Conservation (phyloP, 30 jellyfish, hydroid and myxozoan genomes). For the Nemopilema nomurai region DNA sequence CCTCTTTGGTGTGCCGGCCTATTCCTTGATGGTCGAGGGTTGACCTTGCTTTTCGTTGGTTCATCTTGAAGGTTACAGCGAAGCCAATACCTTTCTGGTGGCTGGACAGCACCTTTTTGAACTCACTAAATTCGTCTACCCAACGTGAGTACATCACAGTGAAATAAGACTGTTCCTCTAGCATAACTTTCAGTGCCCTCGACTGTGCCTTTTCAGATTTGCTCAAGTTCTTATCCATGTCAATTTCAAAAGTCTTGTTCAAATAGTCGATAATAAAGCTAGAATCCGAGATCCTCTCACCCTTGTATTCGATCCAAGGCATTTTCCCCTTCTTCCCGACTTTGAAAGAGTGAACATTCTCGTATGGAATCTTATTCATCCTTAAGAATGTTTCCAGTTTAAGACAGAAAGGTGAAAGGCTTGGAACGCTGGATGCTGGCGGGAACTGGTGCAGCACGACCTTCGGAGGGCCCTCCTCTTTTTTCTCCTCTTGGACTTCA, state of each 20-base stretch:
- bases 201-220: slow-evolving; percentile 80
- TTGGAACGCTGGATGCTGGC: slow-evolving; percentile 79
- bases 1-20: slow-evolving; percentile 95
- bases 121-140: slow-evolving; percentile 83
- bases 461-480: slow-evolving; percentile 80
- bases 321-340: slow-evolving; percentile 91
- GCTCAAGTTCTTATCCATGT: slow-evolving; percentile 76
- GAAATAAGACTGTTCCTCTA: slow-evolving; percentile 83
- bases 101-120: slow-evolving; percentile 66
- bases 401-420: slow-evolving; percentile 83
- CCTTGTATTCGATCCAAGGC: slow-evolving; percentile 98
- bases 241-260: slow-evolving; percentile 79
- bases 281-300: slow-evolving; percentile 89
- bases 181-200: slow-evolving; percentile 79
- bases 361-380: slow-evolving; percentile 90
- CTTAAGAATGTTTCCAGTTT: slow-evolving; percentile 94
- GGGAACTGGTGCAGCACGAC: slow-evolving; percentile 94
- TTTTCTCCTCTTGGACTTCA: slow-evolving; percentile 74
- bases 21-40: slow-evolving; percentile 87
- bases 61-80: slow-evolving; percentile 76
- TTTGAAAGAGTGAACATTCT: slow-evolving; percentile 76
- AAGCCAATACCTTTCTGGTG: slow-evolving; percentile 78
- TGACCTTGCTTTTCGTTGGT: slow-evolving; percentile 78
- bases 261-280: slow-evolving; percentile 73
- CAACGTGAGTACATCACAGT: slow-evolving; percentile 66